Base-by-base conservation (phyloP, 1,140 invertebrate genomes). In the Diabrotica virgifera region DNA sequence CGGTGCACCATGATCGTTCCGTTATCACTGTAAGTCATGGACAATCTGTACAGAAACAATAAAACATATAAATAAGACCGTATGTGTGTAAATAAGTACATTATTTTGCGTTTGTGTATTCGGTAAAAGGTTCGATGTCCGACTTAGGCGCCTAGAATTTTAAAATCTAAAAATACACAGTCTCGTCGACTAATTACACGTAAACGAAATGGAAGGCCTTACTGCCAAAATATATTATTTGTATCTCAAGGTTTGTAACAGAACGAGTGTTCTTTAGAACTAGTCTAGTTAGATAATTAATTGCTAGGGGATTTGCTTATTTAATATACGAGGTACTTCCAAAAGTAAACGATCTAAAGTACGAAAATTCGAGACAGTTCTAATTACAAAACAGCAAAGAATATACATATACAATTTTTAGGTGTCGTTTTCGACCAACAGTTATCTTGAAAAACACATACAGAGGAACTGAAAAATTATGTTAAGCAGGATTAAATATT, bases 81-180 rank as follows among this genome's bases (percentile, higher is more conserved):
- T 67, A 70, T 56, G 65, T 65, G 64, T 70, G 66, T 74, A 74
- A 71, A 71, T 73, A 71, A 66, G 64, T 74, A 72, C 69, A 76
- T 69, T 71, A 77, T 77, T 77, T 76, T 68, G 68, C 69, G 66
- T 72, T 62, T 69, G 68, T 67, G 65, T 70, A 67, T 73, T 75
- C 69, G 63, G 65, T 58, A 72, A 71, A 73, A 70, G 75, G 75
- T 77, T 77, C 75, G 75, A 77, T 74, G 75, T 70, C 75, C 75
- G 75, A 64, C 74, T 71, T 71, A 70, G 75, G 75, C 75, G 75
- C 74, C 75, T 76, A 74, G 74, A 74, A 74, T 76, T 77, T 77
- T 76, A 76, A 74, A 76, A 67, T 77, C 74, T 77, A 77, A 74
- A 77, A 77, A 77, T 77, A 77, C 62, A 67, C 69, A 67, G 74